Evolutionary conservation across 2,888 invertebrate species (phyloP).

Genomic region (Cheilosia pagana): DNA sequence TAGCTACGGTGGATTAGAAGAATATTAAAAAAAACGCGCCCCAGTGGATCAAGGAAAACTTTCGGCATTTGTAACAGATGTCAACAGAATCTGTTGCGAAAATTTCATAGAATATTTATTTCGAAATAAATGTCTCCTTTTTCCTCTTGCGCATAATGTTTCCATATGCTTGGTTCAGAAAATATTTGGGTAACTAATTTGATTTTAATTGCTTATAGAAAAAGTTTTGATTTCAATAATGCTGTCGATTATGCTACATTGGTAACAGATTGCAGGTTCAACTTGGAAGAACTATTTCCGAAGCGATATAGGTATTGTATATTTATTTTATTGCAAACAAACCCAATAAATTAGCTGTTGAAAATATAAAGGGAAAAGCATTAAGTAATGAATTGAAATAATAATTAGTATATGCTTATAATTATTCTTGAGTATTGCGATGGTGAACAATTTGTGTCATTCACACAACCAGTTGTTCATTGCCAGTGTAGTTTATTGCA

Average conservation of each 20-base stretch:
- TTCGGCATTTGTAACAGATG: constrained; percentile 69
- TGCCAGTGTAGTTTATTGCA: too few relatives aligned
- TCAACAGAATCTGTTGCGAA: constrained; percentile 23
- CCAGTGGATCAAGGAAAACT: constrained; percentile 48
- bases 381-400: not conserved
- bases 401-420: too few relatives aligned
- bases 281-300: constrained; percentile 16
- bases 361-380: not conserved
- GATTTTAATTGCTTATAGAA: constrained; percentile 54
- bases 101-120: constrained; percentile 46
- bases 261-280: constrained; percentile 34
- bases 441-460: too few relatives aligned
- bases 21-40: not conserved
- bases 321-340: not conserved
- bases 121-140: constrained; percentile 37
- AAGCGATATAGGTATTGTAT: constrained; percentile 5
- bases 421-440: too few relatives aligned
- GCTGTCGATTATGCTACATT: constrained; percentile 28
- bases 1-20: not conserved
- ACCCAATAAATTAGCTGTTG: not conserved
- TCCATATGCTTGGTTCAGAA: constrained; percentile 16
- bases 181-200: constrained; percentile 56
- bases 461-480: too few relatives aligned
- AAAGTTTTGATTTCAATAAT: constrained; percentile 58
- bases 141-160: constrained; percentile 20